Evolutionary conservation across 2,113 vertebrate genomes (phyloP).

Genomic region (Piliocolobus tephrosceles): DNA sequence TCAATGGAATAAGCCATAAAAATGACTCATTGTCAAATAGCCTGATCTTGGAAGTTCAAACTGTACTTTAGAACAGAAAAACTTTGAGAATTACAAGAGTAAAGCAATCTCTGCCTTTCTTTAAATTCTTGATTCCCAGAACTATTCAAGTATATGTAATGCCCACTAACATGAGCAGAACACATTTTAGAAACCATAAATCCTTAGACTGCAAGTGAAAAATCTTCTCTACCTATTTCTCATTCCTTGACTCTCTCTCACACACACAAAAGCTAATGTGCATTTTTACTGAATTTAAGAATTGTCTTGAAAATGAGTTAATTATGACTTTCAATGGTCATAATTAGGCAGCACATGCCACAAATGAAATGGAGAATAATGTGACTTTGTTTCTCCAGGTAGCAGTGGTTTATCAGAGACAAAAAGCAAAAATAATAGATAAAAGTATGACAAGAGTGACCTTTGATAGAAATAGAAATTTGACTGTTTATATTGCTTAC

Average conservation of each 20-base stretch:
- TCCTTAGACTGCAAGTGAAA: background rate
- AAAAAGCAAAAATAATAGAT: background rate
- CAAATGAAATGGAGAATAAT: background rate
- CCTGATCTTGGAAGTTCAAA: background rate
- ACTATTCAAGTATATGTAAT: background rate
- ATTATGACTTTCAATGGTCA: background rate
- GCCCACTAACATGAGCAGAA: slow-evolving; percentile 24
- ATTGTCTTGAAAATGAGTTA: background rate
- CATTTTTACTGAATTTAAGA: background rate
- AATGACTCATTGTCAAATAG: background rate
- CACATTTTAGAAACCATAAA: background rate
- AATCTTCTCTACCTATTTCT: background rate
- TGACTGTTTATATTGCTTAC: background rate
- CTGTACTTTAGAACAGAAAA: background rate
- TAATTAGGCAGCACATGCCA: background rate
- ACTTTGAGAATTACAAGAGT: background rate
- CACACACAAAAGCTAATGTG: background rate
- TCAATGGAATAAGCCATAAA: background rate
- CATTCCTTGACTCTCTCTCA: background rate
- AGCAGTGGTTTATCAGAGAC: background rate
- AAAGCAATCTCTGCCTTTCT: background rate
- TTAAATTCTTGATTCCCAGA: background rate
- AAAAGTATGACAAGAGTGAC: background rate
- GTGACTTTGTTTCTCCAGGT: background rate
- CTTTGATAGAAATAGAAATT: background rate